Conservation (phyloP, 1,140 invertebrate genomes). For the Oryzaephilus surinamensis region DNA sequence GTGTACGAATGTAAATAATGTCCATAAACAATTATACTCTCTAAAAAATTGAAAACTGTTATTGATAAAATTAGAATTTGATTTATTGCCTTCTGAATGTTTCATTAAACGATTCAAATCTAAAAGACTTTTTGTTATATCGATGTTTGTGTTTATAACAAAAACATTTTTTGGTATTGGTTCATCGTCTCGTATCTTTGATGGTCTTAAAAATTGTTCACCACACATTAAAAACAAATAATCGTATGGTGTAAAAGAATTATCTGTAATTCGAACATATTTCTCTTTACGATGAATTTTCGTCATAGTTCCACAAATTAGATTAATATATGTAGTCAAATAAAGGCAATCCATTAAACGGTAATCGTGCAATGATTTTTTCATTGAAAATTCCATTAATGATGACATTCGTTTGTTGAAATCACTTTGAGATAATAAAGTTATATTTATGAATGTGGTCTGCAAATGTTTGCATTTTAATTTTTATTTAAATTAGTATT, state of each 20-base stretch:
- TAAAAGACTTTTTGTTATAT: conserved; percentile 29
- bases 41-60: conserved; percentile 18
- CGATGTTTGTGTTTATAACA: conserved; percentile 43
- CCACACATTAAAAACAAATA: conserved; percentile 49
- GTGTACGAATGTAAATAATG: conserved; percentile 47
- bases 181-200: conserved; percentile 33
- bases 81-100: too few relatives aligned
- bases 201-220: conserved; percentile 46
- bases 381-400: too few relatives aligned
- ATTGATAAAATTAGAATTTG: too few relatives aligned
- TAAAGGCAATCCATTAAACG: too few relatives aligned
- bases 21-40: conserved; percentile 49
- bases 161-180: conserved; percentile 47
- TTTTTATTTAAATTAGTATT: too few relatives aligned
- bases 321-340: background rate
- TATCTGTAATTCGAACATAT: conserved; percentile 42
- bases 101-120: conserved; percentile 2
- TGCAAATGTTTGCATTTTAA: too few relatives aligned
- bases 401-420: too few relatives aligned
- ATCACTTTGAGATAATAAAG: too few relatives aligned
- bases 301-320: conserved; percentile 14
- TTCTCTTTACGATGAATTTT: conserved; percentile 42
- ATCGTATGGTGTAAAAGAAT: conserved; percentile 46
- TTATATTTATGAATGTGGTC: too few relatives aligned
- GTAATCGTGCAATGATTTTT: too few relatives aligned